A percentile compares a stretch with the other conserved stretches of the same genome.
These are phyloP conservation scores for Chymomyza caudatula DNA, from an alignment of 2,888 invertebrate species.

Conservation along the genomic window DNA sequence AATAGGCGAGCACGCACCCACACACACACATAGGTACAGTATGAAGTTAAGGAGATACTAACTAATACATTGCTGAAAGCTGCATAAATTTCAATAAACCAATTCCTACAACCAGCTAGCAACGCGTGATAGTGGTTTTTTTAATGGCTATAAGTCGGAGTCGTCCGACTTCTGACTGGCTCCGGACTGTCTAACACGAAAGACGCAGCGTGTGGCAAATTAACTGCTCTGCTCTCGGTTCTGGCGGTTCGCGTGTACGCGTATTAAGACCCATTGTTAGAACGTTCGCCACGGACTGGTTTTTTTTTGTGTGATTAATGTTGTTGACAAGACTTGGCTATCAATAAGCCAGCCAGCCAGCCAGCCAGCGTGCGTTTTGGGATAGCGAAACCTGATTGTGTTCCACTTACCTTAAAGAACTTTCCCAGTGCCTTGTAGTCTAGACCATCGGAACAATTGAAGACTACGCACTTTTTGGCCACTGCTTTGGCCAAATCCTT, in stretches of 20 bases:
- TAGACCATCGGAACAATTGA: constrained; percentile 96
- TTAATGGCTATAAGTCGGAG: too few species aligned
- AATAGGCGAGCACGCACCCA: constrained; percentile 12
- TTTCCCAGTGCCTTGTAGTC: constrained; percentile 96
- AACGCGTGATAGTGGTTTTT: neutral
- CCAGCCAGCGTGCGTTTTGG: constrained; percentile 23
- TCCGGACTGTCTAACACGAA: constrained; percentile 56
- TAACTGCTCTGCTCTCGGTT: constrained; percentile 20
- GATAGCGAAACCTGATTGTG: neutral
- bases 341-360: constrained; percentile 57
- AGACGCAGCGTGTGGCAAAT: constrained; percentile 31
- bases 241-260: constrained; percentile 4
- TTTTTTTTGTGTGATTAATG: constrained; percentile 60
- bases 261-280: constrained; percentile 4
- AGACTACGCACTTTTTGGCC: constrained; percentile 97
- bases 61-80: constrained; percentile 33
- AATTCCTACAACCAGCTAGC: neutral
- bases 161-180: constrained; percentile 26
- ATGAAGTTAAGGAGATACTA: too few species aligned
- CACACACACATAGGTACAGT: neutral
- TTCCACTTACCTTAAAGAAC: constrained; percentile 88
- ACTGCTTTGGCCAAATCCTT: constrained; percentile 97
- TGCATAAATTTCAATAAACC: constrained; percentile 63
- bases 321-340: constrained; percentile 58
- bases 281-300: neutral